A percentile compares a stretch with the other conserved stretches of the same genome.
These are phyloP conservation scores for Mycetomoellerius zeteki DNA, from an alignment of 1,140 invertebrate genomes.

Conservation along the genomic window DNA sequence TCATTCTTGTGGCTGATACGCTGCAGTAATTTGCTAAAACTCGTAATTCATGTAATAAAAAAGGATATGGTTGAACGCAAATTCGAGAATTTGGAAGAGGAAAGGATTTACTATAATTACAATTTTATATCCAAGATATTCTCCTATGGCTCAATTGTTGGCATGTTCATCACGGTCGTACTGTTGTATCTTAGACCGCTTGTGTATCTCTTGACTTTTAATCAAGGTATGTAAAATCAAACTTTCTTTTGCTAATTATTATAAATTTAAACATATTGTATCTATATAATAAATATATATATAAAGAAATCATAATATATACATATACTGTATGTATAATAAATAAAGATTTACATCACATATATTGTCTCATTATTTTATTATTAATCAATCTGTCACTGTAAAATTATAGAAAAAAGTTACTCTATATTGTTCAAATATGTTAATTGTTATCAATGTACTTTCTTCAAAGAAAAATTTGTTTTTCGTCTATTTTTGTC, in stretches of 20 bases:
- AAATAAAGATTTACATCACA: not conserved
- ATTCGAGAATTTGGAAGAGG: constrained; percentile 68
- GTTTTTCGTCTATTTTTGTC: not conserved
- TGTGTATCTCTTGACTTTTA: constrained; percentile 6
- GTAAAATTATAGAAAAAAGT: not conserved
- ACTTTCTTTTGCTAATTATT: not conserved
- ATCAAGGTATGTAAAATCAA: constrained; percentile 37
- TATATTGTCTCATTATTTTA: not conserved
- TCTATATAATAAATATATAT: too few relatives aligned
- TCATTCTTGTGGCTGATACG: constrained; percentile 67
- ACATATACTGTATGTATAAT: not conserved
- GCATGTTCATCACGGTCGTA: constrained; percentile 57
- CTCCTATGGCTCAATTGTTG: constrained; percentile 64
- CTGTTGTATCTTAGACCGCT: constrained; percentile 67
- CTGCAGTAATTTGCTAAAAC: constrained; percentile 56
- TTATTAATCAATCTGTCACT: not conserved
- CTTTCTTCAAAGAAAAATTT: not conserved
- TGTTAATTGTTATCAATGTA: not conserved
- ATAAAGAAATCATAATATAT: not conserved
- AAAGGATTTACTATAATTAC: constrained; percentile 71
- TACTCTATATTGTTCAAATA: not conserved
- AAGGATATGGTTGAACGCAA: constrained; percentile 58
- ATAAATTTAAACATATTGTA: not conserved
- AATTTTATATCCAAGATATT: constrained; percentile 71
- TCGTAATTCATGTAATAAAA: constrained; percentile 52